Percentiles rank a stretch among this genome's conserved stretches.
These are phyloP conservation scores for Pycnonotus jocosus DNA, from an alignment of 2,113 vertebrate genomes.

Conservation along the genomic window DNA sequence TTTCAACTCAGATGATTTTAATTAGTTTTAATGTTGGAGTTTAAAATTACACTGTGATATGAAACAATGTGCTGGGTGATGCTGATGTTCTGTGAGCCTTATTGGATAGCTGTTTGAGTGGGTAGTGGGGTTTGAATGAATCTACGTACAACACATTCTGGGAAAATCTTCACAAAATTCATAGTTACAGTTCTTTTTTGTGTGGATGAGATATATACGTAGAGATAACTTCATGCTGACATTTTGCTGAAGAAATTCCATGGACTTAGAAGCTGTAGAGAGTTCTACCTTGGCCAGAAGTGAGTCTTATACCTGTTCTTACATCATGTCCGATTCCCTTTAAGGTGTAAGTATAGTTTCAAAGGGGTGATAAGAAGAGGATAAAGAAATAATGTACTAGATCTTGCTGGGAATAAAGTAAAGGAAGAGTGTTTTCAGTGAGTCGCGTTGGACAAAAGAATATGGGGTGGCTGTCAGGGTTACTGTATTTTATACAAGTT, in stretches of 20 bases:
- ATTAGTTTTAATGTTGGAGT: background rate
- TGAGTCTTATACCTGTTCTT: background rate
- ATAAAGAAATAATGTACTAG: background rate
- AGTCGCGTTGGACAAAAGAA: background rate
- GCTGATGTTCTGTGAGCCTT: background rate
- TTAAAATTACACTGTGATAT: background rate
- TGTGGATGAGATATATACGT: background rate
- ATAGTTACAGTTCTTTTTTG: background rate
- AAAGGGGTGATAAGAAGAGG: background rate
- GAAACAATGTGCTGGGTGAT: background rate
- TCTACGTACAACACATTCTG: background rate
- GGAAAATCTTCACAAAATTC: background rate
- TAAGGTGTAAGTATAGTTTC: background rate
- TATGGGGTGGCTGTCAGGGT: background rate
- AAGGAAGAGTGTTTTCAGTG: background rate
- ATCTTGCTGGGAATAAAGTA: background rate
- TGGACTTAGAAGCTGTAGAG: background rate
- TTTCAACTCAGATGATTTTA: background rate
- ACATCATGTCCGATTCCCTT: background rate
- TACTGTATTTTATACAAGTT: background rate
- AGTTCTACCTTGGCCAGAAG: background rate
- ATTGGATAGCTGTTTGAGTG: background rate
- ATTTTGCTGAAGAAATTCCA: background rate
- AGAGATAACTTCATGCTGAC: background rate
- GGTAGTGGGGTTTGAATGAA: background rate